Evolutionary conservation across 2,113 vertebrate species (phyloP).

Genomic region (Lophura nycthemera): DNA sequence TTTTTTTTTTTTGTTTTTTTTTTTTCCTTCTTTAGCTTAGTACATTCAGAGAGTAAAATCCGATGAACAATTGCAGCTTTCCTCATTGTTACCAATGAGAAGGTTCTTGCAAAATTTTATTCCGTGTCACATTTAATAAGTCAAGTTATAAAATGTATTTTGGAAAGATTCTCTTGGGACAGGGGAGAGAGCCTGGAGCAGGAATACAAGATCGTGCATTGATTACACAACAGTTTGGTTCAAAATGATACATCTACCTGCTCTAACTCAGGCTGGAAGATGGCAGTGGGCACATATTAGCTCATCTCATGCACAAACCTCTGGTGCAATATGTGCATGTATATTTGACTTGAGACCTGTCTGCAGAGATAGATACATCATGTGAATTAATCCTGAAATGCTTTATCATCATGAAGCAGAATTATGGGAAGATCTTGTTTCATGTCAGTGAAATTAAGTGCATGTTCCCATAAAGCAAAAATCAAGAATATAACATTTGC

Average conservation of each 20-base stretch:
- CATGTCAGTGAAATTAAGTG: neutral
- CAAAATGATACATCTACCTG: neutral
- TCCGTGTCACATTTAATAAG: neutral
- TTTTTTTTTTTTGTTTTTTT: rapidly evolving
- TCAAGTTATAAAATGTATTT: neutral
- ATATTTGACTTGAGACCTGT: neutral
- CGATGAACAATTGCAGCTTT: neutral
- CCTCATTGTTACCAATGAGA: neutral
- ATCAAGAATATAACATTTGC: neutral
- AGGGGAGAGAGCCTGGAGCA: neutral
- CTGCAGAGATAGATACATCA: neutral
- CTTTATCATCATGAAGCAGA: neutral
- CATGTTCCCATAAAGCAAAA: neutral
- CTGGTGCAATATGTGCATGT: neutral
- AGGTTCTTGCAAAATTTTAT: neutral
- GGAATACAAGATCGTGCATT: neutral
- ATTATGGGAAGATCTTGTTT: neutral
- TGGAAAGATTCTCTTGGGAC: neutral
- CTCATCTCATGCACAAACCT: neutral
- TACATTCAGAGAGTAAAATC: neutral
- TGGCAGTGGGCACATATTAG: neutral
- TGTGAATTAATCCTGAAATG: neutral
- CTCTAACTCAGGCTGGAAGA: neutral
- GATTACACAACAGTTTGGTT: neutral
- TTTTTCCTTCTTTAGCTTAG: neutral